Evolutionary conservation across 1,140 invertebrate species (phyloP).

Genomic region (Acyrthosiphon pisum): DNA sequence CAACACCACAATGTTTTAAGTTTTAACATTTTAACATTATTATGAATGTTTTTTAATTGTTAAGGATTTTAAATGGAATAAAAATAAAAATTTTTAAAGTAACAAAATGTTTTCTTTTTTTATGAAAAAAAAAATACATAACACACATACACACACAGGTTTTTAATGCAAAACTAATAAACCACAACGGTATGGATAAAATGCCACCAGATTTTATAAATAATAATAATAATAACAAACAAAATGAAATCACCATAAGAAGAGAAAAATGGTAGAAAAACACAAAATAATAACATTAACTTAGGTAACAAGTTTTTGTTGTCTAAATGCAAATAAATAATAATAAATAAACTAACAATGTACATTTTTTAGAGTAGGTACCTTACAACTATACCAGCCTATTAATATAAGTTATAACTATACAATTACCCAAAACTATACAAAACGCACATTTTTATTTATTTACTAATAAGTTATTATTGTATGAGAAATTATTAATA

Average conservation of each 20-base stretch:
- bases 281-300: conserved; percentile 42
- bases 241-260: conserved; percentile 54
- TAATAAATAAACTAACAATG: neutral
- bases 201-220: conserved; percentile 36
- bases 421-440: conserved; percentile 7
- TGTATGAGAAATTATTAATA: conserved; percentile 12
- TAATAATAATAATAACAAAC: conserved; percentile 37
- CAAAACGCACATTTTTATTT: conserved; percentile 31
- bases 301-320: conserved; percentile 43
- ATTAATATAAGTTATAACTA: neutral
- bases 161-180: conserved; percentile 6
- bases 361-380: neutral
- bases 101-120: conserved; percentile 1
- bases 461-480: conserved; percentile 14
- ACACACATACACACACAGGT: neutral
- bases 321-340: conserved; percentile 35
- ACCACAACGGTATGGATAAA: neutral
- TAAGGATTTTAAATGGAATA: conserved; percentile 13
- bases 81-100: neutral
- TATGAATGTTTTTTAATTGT: neutral
- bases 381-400: conserved; percentile 24
- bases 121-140: conserved; percentile 33
- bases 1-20: neutral
- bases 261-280: conserved; percentile 27
- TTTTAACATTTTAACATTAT: neutral